phyloP scores from a whole-genome alignment of 2,888 invertebrate species.

The Cryptosula pallasiana region DNA sequence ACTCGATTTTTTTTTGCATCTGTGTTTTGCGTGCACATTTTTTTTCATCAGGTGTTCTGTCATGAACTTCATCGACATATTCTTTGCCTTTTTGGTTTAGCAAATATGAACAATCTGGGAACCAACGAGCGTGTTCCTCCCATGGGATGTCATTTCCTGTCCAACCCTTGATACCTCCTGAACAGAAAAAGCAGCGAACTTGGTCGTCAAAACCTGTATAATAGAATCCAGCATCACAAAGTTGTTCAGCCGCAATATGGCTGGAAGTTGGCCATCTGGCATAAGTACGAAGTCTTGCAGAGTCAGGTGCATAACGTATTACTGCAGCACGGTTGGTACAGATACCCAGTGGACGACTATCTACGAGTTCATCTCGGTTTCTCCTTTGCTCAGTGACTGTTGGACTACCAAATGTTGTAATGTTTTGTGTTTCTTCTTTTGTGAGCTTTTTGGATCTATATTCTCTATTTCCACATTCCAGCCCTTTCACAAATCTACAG shows the following conservation, averaged over 20 bases:
- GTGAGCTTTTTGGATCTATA: background rate
- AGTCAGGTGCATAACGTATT: background rate
- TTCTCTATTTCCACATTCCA: background rate
- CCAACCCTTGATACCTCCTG: slow-evolving; percentile 90
- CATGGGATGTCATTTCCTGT: slow-evolving; percentile 84
- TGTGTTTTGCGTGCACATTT: background rate
- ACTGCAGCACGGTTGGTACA: background rate
- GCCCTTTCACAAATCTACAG: slow-evolving; percentile 6
- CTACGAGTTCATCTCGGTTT: background rate
- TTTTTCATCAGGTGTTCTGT: background rate
- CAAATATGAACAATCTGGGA: slow-evolving; percentile 76
- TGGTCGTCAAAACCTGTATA: slow-evolving; percentile 79
- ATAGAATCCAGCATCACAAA: slow-evolving; percentile 86
- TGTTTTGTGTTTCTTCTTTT: background rate
- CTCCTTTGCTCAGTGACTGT: background rate
- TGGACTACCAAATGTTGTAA: background rate
- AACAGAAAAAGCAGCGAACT: slow-evolving; percentile 88
- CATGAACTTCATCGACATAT: slow-evolving; percentile 29
- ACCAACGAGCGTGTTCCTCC: slow-evolving; percentile 91
- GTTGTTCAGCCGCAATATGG: slow-evolving; percentile 57
- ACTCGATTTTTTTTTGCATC: background rate
- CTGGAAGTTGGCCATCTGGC: background rate
- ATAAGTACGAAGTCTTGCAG: background rate
- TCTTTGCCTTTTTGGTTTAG: slow-evolving; percentile 72
- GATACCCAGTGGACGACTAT: background rate